These are phyloP conservation scores for Pavo muticus DNA, from an alignment of 2,113 vertebrate genomes.

Conservation along the genomic window DNA sequence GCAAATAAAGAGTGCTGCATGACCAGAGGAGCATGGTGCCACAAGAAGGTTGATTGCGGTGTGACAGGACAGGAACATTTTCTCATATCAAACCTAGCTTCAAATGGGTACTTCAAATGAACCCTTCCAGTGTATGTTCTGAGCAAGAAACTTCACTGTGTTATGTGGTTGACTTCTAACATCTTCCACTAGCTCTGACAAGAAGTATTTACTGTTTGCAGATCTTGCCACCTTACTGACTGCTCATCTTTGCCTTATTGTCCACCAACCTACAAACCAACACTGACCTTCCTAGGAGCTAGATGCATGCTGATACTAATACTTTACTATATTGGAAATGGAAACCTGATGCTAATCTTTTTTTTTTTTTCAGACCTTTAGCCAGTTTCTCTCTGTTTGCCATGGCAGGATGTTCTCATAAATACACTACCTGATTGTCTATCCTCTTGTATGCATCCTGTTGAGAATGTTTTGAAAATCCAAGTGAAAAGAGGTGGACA, in stretches of 20 bases:
- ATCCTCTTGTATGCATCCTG: not conserved
- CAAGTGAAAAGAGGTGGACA: constrained; percentile 1
- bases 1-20: not conserved
- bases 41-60: not conserved
- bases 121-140: not conserved
- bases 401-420: not conserved
- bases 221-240: not conserved
- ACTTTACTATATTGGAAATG: not conserved
- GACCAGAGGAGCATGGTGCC: fast-evolving
- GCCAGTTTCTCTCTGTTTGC: constrained; percentile 13
- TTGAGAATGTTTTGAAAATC: constrained; percentile 5
- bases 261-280: not conserved
- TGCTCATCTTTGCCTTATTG: not conserved
- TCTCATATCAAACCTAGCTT: not conserved
- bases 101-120: not conserved
- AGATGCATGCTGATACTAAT: not conserved
- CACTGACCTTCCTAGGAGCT: not conserved
- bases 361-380: not conserved
- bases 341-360: not conserved
- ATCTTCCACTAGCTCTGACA: not conserved
- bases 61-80: not conserved
- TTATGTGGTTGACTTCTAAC: not conserved
- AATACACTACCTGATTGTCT: constrained; percentile 14
- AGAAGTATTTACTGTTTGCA: not conserved
- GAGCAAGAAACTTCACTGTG: not conserved